Base-by-base conservation (phyloP, 2,797 vertebrate genomes). In the Bradypus variegatus region DNA sequence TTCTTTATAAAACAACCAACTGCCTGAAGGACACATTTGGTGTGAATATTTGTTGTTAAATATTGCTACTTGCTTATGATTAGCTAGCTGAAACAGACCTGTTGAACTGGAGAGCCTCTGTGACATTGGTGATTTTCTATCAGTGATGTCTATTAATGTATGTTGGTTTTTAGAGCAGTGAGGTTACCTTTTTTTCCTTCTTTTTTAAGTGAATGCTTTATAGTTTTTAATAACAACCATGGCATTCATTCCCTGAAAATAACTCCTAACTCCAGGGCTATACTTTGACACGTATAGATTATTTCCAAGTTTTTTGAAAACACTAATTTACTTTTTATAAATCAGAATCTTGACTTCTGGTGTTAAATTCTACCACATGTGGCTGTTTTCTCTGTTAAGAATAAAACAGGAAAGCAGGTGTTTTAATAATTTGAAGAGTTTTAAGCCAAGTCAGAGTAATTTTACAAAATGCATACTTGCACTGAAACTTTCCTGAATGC, bases 301-400 rank as follows among this genome's bases (percentile, higher is more conserved):
- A 53, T 87, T 89, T 64, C 55, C 55, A 86, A 70, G n/a, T 64
- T 81, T 75, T 88, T 79, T 93, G 81, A 55, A 86, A 93, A 95
- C 86, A 93, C 88, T 92, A 94, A 94, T 82, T 93, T 86, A 48
- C 89, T 92, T 94, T 93, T 94, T 93, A 86, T 65, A 94, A 95
- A 76, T 88, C 76, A 65, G 45, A 90, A 25, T 91, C 90, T 89
- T 50, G 65, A 50, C 72, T 86, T 70, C 25, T 75, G 14, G 29
- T 84, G 83, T 88, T 95, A 55, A 94, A 84, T 76, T 86, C 21
- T 86, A 72, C 50, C 83, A 91, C 2, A 6, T 8, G 14, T 69
- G 2, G 53, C 80, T 85, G 60, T 87, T 90, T 82, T 60, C 73
- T 92, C 27, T 70, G 36, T 76, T 55, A 84, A 89, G 69, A 86